These are phyloP conservation scores for Nyctibius grandis DNA, from an alignment of 2,797 vertebrate species.

Conservation along the genomic window DNA sequence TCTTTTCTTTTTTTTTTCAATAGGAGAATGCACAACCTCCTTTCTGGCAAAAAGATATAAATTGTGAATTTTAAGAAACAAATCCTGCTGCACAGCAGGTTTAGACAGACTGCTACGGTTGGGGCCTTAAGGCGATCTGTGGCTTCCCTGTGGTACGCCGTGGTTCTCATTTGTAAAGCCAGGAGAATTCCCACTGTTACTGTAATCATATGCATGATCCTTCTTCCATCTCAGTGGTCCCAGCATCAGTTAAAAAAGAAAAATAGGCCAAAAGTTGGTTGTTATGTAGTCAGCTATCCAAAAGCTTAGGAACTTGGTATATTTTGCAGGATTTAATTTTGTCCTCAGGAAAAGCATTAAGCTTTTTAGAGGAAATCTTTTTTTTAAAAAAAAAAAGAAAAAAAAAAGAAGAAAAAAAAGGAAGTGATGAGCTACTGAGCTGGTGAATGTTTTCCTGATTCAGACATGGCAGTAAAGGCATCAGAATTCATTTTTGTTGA, in stretches of 20 bases:
- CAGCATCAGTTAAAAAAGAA: conserved; percentile 28
- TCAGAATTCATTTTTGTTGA: neutral
- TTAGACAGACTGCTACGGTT: conserved; percentile 14
- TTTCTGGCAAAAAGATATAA: conserved; percentile 26
- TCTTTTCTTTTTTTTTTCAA: neutral
- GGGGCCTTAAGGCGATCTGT: conserved; percentile 18
- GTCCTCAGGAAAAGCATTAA: neutral
- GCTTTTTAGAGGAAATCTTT: neutral
- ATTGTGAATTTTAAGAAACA: conserved; percentile 55
- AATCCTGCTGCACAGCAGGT: conserved; percentile 46
- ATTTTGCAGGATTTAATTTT: neutral
- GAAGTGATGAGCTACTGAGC: neutral
- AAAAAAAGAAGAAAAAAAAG: no score
- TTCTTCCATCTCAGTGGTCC: conserved; percentile 34
- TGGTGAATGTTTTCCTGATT: neutral
- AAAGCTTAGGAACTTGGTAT: neutral
- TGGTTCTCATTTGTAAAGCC: conserved; percentile 49
- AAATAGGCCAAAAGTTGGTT: conserved; percentile 41
- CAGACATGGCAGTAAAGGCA: neutral
- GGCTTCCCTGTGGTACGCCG: conserved; percentile 49
- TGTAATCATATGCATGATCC: conserved; percentile 35
- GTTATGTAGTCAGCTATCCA: neutral
- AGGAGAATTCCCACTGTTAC: conserved; percentile 39
- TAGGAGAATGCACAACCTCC: neutral
- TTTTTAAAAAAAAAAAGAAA: neutral